A percentile compares a stretch with the other conserved stretches of the same genome.
Conservation (phyloP, 37 sponge, comb jelly and placozoan genomes). For the Axinella damicornis region DNA sequence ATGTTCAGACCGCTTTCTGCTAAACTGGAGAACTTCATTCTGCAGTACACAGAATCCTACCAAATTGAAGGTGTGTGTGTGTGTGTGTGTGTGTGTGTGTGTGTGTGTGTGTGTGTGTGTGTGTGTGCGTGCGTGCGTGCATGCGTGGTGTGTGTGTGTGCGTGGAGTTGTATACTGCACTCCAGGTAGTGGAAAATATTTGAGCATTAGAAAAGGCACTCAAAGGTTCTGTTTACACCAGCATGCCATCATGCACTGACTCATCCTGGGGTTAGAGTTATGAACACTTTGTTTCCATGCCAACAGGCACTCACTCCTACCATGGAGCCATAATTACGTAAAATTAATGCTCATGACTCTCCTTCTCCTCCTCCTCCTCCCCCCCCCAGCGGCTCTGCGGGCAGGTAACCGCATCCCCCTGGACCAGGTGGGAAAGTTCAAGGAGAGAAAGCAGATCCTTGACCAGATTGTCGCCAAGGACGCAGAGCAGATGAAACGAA, state of each 20-base stretch:
- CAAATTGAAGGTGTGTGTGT: constrained; percentile 42
- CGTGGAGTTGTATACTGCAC: no score
- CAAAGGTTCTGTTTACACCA: no score
- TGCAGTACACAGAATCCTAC: constrained; percentile 50
- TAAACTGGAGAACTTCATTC: constrained; percentile 54
- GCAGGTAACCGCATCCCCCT: constrained; percentile 52
- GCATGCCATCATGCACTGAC: no score
- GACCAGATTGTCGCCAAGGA: constrained; percentile 31
- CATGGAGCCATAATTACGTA: no score
- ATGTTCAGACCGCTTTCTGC: constrained; percentile 30
- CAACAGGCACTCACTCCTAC: no score
- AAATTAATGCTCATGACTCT: no score
- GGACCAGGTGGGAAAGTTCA: constrained; percentile 54
- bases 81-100: neutral
- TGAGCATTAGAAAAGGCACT: no score
- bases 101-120: neutral
- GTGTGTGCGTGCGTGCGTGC: no score
- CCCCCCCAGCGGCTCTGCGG: constrained; percentile 14
- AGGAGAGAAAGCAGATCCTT: constrained; percentile 41
- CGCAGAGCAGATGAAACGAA: constrained; percentile 58
- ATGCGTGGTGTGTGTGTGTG: no score
- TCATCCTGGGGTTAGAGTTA: no score
- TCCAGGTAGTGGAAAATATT: no score
- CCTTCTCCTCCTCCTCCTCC: neutral
- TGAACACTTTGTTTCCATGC: no score